A percentile compares a stretch with the other conserved stretches of the same genome.
phyloP scores from a whole-genome alignment of 2,113 vertebrate genomes.

The Poeciliopsis prolifica region DNA sequence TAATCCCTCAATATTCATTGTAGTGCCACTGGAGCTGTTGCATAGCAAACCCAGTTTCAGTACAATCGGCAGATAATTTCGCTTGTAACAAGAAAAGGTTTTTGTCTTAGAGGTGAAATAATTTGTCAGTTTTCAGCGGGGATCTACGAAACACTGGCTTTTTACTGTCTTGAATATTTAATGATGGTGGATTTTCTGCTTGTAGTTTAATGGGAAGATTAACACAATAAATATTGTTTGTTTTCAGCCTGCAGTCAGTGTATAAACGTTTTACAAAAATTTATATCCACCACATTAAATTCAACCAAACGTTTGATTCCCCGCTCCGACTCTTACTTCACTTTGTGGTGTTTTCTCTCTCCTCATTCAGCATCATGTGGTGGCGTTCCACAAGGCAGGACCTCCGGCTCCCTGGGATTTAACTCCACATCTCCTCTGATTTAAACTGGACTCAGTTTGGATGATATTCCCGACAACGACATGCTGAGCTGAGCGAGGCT shows the following conservation, averaged over 20 bases:
- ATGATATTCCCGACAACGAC: neutral
- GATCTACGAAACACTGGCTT: no score
- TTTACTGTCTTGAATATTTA: no score
- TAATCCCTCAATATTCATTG: no score
- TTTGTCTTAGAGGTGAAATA: no score
- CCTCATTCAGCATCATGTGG: neutral
- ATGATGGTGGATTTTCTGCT: no score
- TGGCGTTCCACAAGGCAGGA: neutral
- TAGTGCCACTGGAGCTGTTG: no score
- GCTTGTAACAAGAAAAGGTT: no score
- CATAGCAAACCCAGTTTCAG: no score
- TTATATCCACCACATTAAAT: neutral
- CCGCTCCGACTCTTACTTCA: neutral
- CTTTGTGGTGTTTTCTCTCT: neutral
- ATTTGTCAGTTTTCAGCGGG: no score
- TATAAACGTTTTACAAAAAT: neutral
- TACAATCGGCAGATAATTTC: no score
- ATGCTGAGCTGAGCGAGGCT: neutral
- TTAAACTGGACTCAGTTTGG: neutral
- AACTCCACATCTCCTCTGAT: neutral
- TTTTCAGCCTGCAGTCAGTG: neutral
- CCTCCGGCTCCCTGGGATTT: constrained; percentile 26
- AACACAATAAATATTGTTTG: neutral
- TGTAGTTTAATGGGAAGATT: neutral
- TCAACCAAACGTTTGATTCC: neutral